Evolutionary conservation across 2,888 invertebrate genomes (phyloP).

Genomic region (Coelogynopora nodosa): DNA sequence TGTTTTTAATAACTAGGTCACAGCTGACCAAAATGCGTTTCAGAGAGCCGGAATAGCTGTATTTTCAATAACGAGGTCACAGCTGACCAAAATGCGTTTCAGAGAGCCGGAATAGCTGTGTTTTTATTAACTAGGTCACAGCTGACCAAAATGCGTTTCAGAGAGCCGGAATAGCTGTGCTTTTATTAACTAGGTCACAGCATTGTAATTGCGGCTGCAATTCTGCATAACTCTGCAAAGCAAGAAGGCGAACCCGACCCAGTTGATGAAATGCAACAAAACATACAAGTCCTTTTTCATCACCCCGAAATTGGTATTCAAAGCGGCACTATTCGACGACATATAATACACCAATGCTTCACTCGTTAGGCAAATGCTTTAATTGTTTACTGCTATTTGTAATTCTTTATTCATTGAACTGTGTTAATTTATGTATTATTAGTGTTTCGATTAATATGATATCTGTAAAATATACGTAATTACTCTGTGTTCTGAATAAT

Average conservation of each 20-base stretch:
- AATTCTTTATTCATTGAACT: neutral
- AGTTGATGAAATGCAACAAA: constrained; percentile 22
- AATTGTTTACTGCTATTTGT: constrained; percentile 24
- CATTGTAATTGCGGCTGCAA: constrained; percentile 6
- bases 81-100: too few relatives aligned
- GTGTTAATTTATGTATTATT: constrained; percentile 27
- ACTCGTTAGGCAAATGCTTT: constrained; percentile 28
- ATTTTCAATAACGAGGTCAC: too few relatives aligned
- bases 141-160: too few relatives aligned
- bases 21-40: too few relatives aligned
- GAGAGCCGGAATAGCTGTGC: too few relatives aligned
- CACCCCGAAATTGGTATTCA: constrained; percentile 2
- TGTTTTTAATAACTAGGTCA: too few relatives aligned
- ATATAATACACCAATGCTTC: constrained; percentile 17
- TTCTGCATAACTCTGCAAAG: constrained; percentile 14
- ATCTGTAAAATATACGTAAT: constrained; percentile 6
- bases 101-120: too few relatives aligned
- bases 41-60: too few relatives aligned
- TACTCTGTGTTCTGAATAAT: constrained; percentile 22
- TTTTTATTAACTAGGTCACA: too few relatives aligned
- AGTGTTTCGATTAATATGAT: constrained; percentile 6
- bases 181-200: too few relatives aligned
- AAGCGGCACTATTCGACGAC: neutral
- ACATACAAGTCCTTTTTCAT: constrained; percentile 26
- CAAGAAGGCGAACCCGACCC: constrained; percentile 10